A percentile compares a stretch with the other conserved stretches of the same genome.
These are phyloP conservation scores for Heterodera schachtii DNA, from an alignment of 1,140 invertebrate species.

Conservation along the genomic window DNA sequence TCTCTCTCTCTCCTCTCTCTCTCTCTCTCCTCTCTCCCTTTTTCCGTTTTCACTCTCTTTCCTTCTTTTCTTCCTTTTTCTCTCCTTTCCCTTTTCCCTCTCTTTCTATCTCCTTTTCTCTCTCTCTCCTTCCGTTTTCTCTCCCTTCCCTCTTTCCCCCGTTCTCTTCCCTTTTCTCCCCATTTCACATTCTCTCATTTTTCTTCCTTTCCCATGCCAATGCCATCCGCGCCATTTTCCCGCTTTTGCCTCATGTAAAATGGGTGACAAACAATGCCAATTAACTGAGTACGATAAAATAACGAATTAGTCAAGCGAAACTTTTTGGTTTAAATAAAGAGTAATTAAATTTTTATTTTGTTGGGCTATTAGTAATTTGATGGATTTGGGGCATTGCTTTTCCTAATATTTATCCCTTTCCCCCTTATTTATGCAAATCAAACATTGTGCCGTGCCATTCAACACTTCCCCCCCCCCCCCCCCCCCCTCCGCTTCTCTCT, in stretches of 20 bases:
- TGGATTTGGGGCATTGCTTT: background rate
- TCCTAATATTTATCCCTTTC: background rate
- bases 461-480: background rate
- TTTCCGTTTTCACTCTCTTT: too few species aligned
- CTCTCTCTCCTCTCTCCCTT: too few species aligned
- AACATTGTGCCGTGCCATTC: background rate
- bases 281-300: background rate
- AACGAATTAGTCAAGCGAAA: background rate
- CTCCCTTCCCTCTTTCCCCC: too few species aligned
- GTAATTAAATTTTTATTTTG: background rate
- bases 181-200: background rate
- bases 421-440: background rate
- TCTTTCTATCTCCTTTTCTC: too few species aligned
- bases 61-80: too few species aligned
- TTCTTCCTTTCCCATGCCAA: background rate
- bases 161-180: background rate
- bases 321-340: background rate
- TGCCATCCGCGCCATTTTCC: background rate
- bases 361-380: background rate
- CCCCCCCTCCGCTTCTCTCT: too few species aligned
- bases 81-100: too few species aligned
- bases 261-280: slow-evolving; percentile 8
- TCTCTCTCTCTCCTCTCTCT: too few species aligned
- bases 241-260: background rate
- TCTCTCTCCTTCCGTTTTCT: too few species aligned